Evolutionary conservation across 2,797 vertebrate genomes (phyloP).

Genomic region (Pangasius macronema): DNA sequence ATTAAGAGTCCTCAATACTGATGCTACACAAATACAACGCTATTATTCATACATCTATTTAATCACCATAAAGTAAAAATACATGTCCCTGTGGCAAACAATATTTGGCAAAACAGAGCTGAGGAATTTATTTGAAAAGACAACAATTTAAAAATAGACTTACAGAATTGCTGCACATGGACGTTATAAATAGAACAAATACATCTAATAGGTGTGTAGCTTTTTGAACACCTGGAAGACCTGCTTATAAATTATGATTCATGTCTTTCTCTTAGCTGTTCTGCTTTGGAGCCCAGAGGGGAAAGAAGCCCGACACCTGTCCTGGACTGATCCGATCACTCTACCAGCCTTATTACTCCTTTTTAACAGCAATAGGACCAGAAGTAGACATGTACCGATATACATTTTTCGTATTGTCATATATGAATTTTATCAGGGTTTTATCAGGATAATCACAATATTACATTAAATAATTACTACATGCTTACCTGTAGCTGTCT

Average conservation of each 20-base stretch:
- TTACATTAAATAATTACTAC: not conserved
- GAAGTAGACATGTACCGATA: constrained; percentile 49
- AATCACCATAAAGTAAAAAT: constrained; percentile 54
- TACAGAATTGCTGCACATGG: constrained; percentile 85
- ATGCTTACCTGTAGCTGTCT: constrained; percentile 1
- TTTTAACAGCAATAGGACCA: constrained; percentile 49
- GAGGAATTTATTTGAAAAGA: constrained; percentile 67
- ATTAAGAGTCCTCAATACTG: constrained; percentile 53
- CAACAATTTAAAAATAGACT: constrained; percentile 77
- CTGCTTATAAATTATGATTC: constrained; percentile 68
- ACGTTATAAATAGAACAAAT: constrained; percentile 84
- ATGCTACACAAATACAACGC: constrained; percentile 57
- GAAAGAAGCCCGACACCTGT: constrained; percentile 32
- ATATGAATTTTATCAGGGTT: not conserved
- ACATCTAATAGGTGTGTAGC: constrained; percentile 70
- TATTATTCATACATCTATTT: constrained; percentile 54
- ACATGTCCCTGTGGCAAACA: constrained; percentile 64
- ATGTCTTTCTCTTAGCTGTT: constrained; percentile 47
- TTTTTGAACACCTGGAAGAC: constrained; percentile 85
- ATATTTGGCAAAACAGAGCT: constrained; percentile 69
- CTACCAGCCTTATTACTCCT: constrained; percentile 4
- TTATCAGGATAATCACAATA: not conserved
- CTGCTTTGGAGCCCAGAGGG: constrained; percentile 73
- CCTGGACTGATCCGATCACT: constrained; percentile 34
- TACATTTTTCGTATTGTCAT: constrained; percentile 22